Percentiles rank a stretch among this genome's conserved stretches.
Conservation (phyloP, 2,888 invertebrate genomes). For the Dichetophora obliterata region DNA sequence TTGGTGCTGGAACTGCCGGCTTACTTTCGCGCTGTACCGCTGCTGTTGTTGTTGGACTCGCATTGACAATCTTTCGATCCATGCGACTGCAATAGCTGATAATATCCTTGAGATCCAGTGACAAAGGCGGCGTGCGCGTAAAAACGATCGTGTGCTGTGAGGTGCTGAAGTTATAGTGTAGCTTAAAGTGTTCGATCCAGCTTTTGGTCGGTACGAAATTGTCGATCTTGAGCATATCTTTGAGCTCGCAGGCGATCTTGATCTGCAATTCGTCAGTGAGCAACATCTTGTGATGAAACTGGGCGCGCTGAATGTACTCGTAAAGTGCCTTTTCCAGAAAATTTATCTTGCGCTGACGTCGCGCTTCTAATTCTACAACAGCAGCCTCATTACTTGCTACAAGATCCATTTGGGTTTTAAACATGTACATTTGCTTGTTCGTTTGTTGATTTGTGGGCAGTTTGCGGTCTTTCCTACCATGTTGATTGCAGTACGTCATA, state of each 20-base stretch:
- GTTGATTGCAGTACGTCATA: constrained; percentile 59
- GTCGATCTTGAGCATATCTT: constrained; percentile 62
- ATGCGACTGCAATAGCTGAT: constrained; percentile 62
- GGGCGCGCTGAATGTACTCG: constrained; percentile 63
- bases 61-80: constrained; percentile 54
- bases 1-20: neutral
- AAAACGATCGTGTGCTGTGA: constrained; percentile 48
- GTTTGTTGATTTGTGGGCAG: neutral
- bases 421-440: constrained; percentile 51
- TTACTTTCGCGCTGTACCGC: neutral
- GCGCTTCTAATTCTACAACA: constrained; percentile 55
- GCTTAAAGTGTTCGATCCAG: constrained; percentile 61
- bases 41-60: neutral
- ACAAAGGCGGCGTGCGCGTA: constrained; percentile 55
- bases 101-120: constrained; percentile 62
- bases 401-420: constrained; percentile 53
- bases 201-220: constrained; percentile 60
- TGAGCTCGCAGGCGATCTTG: constrained; percentile 55
- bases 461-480: constrained; percentile 17
- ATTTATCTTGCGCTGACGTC: constrained; percentile 60
- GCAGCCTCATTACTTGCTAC: constrained; percentile 56
- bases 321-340: constrained; percentile 63
- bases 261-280: constrained; percentile 55
- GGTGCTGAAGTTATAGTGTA: constrained; percentile 50
- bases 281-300: constrained; percentile 58